These are phyloP conservation scores for Eulemur mongoz DNA, from an alignment of 2,797 vertebrate genomes.

Conservation along the genomic window DNA sequence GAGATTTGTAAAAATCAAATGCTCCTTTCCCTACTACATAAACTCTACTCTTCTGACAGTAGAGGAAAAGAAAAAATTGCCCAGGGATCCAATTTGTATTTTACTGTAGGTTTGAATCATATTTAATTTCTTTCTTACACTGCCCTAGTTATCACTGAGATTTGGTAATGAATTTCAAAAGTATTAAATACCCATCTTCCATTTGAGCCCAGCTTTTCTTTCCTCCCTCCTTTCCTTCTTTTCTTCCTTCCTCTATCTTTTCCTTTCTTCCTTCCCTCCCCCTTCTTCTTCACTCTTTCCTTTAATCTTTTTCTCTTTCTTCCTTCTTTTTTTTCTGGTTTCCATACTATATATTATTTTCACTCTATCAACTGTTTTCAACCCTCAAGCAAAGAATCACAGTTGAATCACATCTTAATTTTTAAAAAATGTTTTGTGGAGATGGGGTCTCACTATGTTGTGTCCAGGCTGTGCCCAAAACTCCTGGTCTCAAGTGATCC, in stretches of 20 bases:
- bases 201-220: background rate
- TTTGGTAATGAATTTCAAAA: background rate
- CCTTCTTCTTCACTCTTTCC: background rate
- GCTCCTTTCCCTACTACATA: background rate
- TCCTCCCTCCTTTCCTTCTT: background rate
- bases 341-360: background rate
- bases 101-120: background rate
- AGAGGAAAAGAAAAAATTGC: background rate
- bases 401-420: background rate
- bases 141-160: background rate
- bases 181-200: background rate
- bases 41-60: background rate
- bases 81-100: background rate
- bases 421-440: background rate
- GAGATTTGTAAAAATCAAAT: background rate
- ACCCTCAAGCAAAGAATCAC: background rate
- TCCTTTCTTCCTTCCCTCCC: background rate
- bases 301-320: background rate
- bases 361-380: background rate
- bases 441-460: background rate
- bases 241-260: background rate
- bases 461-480: background rate
- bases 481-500: background rate
- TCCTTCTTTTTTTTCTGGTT: background rate
- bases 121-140: background rate